Conservation (phyloP, 2,113 vertebrate genomes). For the Dryoscopus gambensis region DNA sequence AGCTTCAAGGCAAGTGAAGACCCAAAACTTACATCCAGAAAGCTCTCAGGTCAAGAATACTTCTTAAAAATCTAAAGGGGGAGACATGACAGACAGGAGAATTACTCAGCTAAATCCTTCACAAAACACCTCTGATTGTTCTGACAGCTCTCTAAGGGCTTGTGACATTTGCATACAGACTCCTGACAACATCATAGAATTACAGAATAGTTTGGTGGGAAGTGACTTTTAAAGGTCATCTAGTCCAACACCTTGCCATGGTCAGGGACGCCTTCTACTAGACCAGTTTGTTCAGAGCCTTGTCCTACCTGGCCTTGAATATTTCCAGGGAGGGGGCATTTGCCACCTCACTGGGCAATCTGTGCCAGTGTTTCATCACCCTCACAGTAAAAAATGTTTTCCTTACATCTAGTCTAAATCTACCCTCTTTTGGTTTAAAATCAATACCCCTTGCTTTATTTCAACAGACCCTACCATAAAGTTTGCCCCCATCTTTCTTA, state of each 20-base stretch:
- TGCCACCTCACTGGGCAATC: not conserved
- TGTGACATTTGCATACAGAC: not conserved
- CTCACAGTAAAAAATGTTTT: not conserved
- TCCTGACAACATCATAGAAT: not conserved
- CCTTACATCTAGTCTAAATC: not conserved
- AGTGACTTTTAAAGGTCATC: not conserved
- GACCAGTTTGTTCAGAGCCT: not conserved
- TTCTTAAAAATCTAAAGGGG: not conserved
- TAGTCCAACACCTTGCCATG: not conserved
- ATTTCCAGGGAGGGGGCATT: not conserved
- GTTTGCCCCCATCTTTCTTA: not conserved
- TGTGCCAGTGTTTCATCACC: not conserved
- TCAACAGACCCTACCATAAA: not conserved
- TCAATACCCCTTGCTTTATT: not conserved
- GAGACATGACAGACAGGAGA: not conserved
- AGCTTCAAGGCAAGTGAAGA: not conserved
- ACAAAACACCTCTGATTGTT: not conserved
- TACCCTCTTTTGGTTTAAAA: not conserved
- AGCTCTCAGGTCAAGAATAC: not conserved
- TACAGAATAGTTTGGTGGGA: not conserved
- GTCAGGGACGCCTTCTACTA: not conserved
- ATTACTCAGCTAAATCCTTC: not conserved
- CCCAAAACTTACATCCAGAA: not conserved
- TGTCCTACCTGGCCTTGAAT: not conserved
- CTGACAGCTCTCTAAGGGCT: not conserved